A percentile compares a stretch with the other conserved stretches of the same genome.
Conservation (phyloP, 2,797 vertebrate genomes). For the Alcedo quadribrachys region DNA sequence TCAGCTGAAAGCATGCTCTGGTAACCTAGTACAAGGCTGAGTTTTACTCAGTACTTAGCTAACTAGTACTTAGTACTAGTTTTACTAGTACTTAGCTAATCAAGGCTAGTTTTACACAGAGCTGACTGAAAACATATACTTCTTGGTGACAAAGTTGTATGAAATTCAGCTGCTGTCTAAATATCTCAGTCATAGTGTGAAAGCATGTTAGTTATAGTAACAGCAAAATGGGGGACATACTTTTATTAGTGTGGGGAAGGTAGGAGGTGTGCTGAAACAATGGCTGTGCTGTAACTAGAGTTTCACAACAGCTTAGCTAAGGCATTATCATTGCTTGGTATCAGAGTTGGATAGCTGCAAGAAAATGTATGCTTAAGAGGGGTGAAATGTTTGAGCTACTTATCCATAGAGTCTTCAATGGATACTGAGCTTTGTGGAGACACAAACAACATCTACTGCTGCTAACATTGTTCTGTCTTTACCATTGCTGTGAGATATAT, state of each 20-base stretch:
- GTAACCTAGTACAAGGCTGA: background rate
- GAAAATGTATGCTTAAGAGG: background rate
- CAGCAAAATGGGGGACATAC: background rate
- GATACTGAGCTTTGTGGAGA: background rate
- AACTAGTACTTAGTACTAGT: no score
- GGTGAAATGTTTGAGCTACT: background rate
- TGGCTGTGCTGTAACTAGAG: background rate
- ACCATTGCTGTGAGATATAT: background rate
- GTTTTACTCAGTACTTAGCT: background rate
- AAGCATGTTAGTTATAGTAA: background rate
- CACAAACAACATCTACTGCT: background rate
- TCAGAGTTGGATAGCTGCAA: background rate
- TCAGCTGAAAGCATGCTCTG: background rate
- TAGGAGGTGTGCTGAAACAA: background rate
- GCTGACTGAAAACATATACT: background rate
- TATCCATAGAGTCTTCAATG: background rate
- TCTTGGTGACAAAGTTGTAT: background rate
- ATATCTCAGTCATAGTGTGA: fast-evolving
- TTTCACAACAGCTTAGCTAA: background rate
- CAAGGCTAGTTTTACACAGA: background rate
- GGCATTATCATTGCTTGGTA: background rate
- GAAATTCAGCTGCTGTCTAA: background rate
- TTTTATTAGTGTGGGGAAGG: background rate
- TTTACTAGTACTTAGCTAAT: no score
- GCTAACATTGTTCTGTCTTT: background rate